Evolutionary conservation across 2,888 invertebrate genomes (phyloP).

Genomic region (Lithodes maja): DNA sequence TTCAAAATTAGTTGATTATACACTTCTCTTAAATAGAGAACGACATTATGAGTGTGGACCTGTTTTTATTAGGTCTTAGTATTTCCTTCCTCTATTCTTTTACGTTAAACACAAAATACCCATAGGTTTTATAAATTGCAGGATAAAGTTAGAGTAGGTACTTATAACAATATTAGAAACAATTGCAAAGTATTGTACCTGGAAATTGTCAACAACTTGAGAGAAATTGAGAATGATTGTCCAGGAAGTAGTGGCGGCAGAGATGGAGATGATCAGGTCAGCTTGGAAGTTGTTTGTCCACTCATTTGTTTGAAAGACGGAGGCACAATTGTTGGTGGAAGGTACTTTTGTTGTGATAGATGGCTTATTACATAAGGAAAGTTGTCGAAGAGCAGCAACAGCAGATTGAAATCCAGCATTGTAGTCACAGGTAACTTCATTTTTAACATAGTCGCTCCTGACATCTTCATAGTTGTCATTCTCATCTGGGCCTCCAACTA

Average conservation of each 20-base stretch:
- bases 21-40: too few species aligned
- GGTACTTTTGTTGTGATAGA: background rate
- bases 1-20: too few species aligned
- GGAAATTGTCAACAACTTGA: background rate
- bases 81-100: too few species aligned
- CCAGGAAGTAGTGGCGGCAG: background rate
- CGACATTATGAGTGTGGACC: too few species aligned
- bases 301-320: slow-evolving; percentile 6
- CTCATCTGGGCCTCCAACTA: slow-evolving; percentile 79
- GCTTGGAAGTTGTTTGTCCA: slow-evolving; percentile 29
- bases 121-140: too few species aligned
- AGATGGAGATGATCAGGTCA: background rate
- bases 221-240: slow-evolving; percentile 27
- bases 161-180: background rate
- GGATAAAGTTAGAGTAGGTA: too few species aligned
- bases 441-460: slow-evolving; percentile 78
- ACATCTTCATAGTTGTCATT: slow-evolving; percentile 77
- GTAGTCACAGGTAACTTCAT: slow-evolving; percentile 74
- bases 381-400: slow-evolving; percentile 72
- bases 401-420: slow-evolving; percentile 65
- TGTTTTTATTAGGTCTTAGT: background rate
- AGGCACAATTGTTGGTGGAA: background rate
- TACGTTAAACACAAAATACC: too few species aligned
- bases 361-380: background rate
- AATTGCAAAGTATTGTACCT: background rate